Evolutionary conservation across 2,888 invertebrate genomes (phyloP).

Genomic region (Limnephilus rhombicus): DNA sequence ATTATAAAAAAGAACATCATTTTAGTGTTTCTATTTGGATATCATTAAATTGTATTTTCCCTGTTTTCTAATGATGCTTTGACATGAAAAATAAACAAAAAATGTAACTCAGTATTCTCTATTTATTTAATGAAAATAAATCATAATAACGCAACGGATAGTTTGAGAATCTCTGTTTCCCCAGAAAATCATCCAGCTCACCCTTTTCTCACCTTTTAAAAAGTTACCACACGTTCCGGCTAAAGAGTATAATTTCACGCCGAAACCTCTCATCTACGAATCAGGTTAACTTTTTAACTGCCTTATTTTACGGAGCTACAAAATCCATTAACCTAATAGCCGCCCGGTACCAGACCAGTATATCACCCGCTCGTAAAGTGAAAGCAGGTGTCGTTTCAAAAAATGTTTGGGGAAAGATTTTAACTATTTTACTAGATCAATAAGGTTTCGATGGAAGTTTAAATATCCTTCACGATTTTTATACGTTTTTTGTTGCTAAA

Average conservation of each 20-base stretch:
- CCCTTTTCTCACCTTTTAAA: constrained; percentile 64
- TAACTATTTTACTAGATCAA: background rate
- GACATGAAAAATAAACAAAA: no score
- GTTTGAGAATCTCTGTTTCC: background rate
- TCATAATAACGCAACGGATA: background rate
- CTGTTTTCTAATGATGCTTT: no score
- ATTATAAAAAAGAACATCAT: no score
- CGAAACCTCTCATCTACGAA: constrained; percentile 61
- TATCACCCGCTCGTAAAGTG: constrained; percentile 43
- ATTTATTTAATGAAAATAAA: background rate
- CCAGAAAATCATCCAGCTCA: constrained; percentile 41
- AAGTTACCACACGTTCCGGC: constrained; percentile 59
- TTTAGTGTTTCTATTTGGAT: no score
- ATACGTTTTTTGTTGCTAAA: no score
- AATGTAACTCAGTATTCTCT: no score
- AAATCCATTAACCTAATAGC: constrained; percentile 30
- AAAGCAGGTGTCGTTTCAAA: constrained; percentile 38
- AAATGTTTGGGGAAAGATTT: background rate
- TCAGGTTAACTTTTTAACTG: constrained; percentile 39
- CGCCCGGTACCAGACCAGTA: background rate
- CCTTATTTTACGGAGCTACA: constrained; percentile 52
- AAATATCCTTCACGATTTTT: no score
- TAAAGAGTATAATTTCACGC: constrained; percentile 65
- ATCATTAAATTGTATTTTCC: no score
- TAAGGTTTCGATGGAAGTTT: background rate